Evolutionary conservation across 2,888 invertebrate genomes (phyloP), one percentile per base, ranked within the genome.

Genomic region (Amphipyra berbera): DNA sequence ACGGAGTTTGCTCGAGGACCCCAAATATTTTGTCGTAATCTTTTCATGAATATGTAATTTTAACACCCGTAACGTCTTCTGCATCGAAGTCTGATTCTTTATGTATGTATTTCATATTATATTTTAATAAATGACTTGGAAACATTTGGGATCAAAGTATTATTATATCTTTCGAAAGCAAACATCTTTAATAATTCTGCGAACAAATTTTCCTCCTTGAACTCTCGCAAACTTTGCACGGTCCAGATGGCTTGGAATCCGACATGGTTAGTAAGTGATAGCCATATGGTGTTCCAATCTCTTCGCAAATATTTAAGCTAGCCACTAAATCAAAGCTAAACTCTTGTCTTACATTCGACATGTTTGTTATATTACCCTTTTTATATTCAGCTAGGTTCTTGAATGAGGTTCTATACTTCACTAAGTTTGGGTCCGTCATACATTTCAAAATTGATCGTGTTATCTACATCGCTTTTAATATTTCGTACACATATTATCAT

Each of bases 161-260:
- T 62, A 53, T 70, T 69, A 64, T 60, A 63, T 56, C 10, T 42
- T 40, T 21, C 33, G 42, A 57, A 52, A 56, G 54, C 45, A 38
- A 68, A 50, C 15, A 41, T 75, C 67, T 77, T 64, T 69, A 70
- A 79, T 76, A 72, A 60, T 76, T 70, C 77, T 69, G 53, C 64
- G 59, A 72, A 71, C 73, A 79, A 82, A 73, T 78, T 76, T 71
- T 63, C 63, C 70, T 77, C 78, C 65, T 60, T 61, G 63, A 83
- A 79, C 63, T 81, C 58, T 59, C 68, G 46, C 46, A 68, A 83
- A 85, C 82, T 82, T 84, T 63, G 62, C 65, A 60, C 50, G 50
- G 45, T 59, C 80, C 87, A 88, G 83, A 85, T 86, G 84, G 78
- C 78, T 62, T 68, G 64, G 61, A 73, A 77, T 77, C 72, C 73